Evolutionary conservation across 2,888 invertebrate genomes (phyloP), one percentile per base, ranked within the genome.

Genomic region (Melolontha melolontha): DNA sequence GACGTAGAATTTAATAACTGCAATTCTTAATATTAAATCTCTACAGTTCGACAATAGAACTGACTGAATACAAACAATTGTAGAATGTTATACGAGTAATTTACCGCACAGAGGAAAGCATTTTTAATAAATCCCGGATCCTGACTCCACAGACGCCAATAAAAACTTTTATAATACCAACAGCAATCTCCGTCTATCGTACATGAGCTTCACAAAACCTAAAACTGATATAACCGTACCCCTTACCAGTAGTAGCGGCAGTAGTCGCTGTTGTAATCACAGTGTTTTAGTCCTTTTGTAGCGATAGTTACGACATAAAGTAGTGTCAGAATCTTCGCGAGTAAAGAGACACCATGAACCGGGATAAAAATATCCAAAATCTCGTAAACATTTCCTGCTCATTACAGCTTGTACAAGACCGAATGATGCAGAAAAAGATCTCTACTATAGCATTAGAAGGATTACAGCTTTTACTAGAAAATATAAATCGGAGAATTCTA

Each of bases 61-160:
- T 1, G n/a, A 16, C 5, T 7, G 22, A 50, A 50, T 4, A 51
- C 27, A 0, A 51, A 27, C 51, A 51, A 29, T 29, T 29, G 51
- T 34, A 34, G 34, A 6, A 34, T 6, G 34, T 34, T 34, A 2
- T 34, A 34, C 1, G 50, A 40, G 41, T 55, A 55, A 55, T 55
- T 55, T 55, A 41, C 16, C 55, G 54, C 39, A n/a, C 5, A 17
- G 34, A 40, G 55, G 41, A 40, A 57, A 41, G 12, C 41, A 42
- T 57, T 57, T 57, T 57, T 57, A 57, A 57, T 57, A 57, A 57
- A 57, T 57, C 41, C 42, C 5, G 27, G 22, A 16, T 17, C 16
- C 22, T 22, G 12, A 55, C 55, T 55, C 40, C 54, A 11, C 14
- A 10, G 40, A 17, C 17, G 42, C n/a, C 55, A 41, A 41, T 17